Base-by-base conservation (phyloP, 2,888 invertebrate genomes). In the Thymelicus sylvestris region DNA sequence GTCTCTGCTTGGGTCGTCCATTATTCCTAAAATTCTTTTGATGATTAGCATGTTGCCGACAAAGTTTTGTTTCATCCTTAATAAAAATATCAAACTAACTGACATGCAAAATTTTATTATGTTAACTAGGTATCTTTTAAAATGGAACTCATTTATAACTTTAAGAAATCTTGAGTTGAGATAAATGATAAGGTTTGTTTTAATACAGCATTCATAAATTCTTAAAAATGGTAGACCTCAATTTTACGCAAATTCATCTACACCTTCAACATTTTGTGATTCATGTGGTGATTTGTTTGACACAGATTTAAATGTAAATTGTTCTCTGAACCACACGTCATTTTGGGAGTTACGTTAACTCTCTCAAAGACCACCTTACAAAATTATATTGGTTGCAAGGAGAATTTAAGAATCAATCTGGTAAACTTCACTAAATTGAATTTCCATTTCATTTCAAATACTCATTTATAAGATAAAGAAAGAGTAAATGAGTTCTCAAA, bases 41-140 rank as follows among this genome's bases (percentile, higher is more conserved):
- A 75, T 84, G 76, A 83, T 85, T 86, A 81, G 82, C 85, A 80
- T 77, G 72, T 73, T 80, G 86, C 89, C 89, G 88, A 81, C 85
- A 80, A 59, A 24, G 19, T 48, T 12, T 57, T 52, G 7, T 44
- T 19, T 0, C 4, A 12, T 44, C 7, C 55, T n/a, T 66, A 24
- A 7, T 7, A 8, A 50, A 8, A 41, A 41, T 41, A 41, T 0
- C 7, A 41, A 41, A 41, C 41, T 31, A 31, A 31, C 31, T 31
- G 31, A 41, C 8, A 7, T 41, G 10, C 41, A 41, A 1, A 41
- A 41, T 19, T 19, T 19, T 19, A 19, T 41, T 41, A 41, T 41
- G 41, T 1, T 7, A 41, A 41, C 41, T 41, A 7, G 41, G 41
- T 41, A 41, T 10, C 10, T 41, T 31, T 31, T 31, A 3, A 31